Percentiles rank a stretch among this genome's conserved stretches.
Conservation (phyloP, 2,113 vertebrate genomes). For the Oceanodroma tethys region DNA sequence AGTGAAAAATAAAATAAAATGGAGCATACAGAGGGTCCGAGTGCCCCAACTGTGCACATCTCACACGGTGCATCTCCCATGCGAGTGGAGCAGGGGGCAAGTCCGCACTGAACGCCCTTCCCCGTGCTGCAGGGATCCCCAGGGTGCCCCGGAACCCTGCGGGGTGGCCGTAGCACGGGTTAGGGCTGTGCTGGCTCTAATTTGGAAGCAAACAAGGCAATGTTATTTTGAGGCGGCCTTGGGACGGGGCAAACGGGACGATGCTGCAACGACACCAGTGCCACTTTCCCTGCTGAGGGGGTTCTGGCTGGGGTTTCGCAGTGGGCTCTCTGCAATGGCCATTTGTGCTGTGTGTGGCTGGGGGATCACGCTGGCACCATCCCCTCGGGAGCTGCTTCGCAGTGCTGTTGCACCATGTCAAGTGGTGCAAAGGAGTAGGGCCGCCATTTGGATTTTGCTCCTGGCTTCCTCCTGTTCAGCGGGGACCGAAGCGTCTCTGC, state of each 20-base stretch:
- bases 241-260: accelerated
- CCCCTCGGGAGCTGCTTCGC: neutral
- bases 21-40: neutral
- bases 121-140: accelerated
- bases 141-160: neutral
- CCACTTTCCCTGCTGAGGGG: neutral
- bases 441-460: accelerated
- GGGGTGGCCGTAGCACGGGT: accelerated
- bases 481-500: neutral
- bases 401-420: accelerated
- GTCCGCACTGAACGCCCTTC: accelerated
- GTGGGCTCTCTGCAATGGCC: neutral
- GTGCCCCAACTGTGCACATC: accelerated
- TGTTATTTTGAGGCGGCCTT: neutral
- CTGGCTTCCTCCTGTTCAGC: accelerated
- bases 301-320: neutral
- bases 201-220: neutral
- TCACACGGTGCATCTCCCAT: neutral
- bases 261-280: accelerated
- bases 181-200: neutral
- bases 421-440: neutral
- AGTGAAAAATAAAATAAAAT: neutral
- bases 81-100: accelerated
- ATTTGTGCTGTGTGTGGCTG: neutral
- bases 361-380: accelerated